Percentiles rank a stretch among this genome's conserved stretches.
Conservation (phyloP, 2,888 invertebrate species). For the Tenthredo notha region DNA sequence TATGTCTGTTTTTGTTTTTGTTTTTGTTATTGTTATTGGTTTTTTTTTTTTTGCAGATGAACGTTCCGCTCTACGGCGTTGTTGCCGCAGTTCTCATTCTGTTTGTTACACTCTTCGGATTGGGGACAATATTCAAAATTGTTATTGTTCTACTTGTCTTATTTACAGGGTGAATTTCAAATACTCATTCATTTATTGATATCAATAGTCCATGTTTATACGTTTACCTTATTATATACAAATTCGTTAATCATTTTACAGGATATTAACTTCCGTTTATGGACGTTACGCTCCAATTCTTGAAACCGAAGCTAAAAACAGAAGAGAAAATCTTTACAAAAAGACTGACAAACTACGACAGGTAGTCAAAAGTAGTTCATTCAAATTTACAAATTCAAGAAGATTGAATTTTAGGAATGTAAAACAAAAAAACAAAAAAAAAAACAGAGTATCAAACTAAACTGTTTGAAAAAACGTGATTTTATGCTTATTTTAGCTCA, state of each 20-base stretch:
- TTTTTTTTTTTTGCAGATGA: slow-evolving; percentile 72
- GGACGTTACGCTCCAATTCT: slow-evolving; percentile 72
- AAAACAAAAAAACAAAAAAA: no score
- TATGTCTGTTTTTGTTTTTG: slow-evolving; percentile 39
- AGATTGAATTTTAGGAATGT: background rate
- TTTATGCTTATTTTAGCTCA: background rate
- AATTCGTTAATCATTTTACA: slow-evolving; percentile 56
- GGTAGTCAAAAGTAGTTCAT: slow-evolving; percentile 62
- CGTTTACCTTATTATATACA: background rate
- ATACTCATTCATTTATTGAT: background rate
- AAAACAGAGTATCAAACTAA: background rate
- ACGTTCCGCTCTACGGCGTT: slow-evolving; percentile 72
- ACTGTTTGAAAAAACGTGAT: background rate
- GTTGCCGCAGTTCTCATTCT: slow-evolving; percentile 71
- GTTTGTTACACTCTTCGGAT: slow-evolving; percentile 71
- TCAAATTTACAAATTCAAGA: background rate
- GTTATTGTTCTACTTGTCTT: slow-evolving; percentile 69
- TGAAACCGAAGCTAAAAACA: slow-evolving; percentile 70
- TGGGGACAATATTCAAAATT: slow-evolving; percentile 71
- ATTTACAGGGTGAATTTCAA: slow-evolving; percentile 71
- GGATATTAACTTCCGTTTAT: slow-evolving; percentile 72
- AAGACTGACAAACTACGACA: slow-evolving; percentile 75
- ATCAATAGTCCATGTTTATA: background rate
- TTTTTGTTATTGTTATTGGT: slow-evolving; percentile 46
- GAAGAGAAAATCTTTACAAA: slow-evolving; percentile 74